Evolutionary conservation across 2,888 invertebrate genomes (phyloP), one percentile per base, ranked within the genome.

Genomic region (Eurytoma californica): DNA sequence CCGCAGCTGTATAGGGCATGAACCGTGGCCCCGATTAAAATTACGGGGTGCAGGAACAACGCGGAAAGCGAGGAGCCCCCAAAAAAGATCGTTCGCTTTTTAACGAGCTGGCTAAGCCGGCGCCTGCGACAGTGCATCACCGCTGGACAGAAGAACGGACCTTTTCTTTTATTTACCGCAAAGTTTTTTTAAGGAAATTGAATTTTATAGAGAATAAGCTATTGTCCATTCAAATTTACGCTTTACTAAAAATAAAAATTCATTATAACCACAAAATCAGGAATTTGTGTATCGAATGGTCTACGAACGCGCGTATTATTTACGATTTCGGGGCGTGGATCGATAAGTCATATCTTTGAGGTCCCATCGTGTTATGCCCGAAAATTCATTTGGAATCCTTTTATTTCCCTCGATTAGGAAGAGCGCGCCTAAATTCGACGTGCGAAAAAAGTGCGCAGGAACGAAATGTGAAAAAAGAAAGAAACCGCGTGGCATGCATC

Each of bases 381-480:
- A 72, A 81, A 81, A 81, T 81, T 81, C 81, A 81, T 81, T 81
- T 79, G 75, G 63, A 70, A 18, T 77, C 57, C 49, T 55, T 65
- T 20, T 14, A 4, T 2, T 28, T 3, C 9, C 39, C 16, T 14
- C 16, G 39, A 39, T 39, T 39, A 39, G 39, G 39, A 39, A 7
- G 39, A 39, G 39, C 39, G 39, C 39, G 39, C 39, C 39, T 39
- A 39, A 39, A 39, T 39, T 39, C 39, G 39, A 7, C 5, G 39
- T 9, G 39, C 39, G 39, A 39, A 39, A 39, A 39, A 39, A 39
- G 39, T 39, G 39, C 39, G 39, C 24, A 9, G 39, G 39, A 39
- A 7, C 39, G 39, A 39, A 39, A 39, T 39, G 39, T 9, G 39
- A 5, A 39, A 39, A 39, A 39, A 39, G 39, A 9, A 39, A 39